Evolutionary conservation across 2,888 invertebrate species (phyloP).

Genomic region (Cryptus viduatorius): DNA sequence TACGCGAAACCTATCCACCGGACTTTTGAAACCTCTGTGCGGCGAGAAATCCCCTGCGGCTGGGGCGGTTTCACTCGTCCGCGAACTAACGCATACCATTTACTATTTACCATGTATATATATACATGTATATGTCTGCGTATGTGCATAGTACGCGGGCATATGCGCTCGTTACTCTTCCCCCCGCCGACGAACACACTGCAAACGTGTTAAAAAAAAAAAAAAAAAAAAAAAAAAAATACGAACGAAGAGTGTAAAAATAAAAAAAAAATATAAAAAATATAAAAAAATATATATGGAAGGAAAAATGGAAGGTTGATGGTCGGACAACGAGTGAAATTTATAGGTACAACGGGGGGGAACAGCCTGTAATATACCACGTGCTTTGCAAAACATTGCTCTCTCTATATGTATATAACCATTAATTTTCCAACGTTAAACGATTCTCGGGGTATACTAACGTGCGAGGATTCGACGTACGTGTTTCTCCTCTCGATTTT

Average conservation of each 20-base stretch:
- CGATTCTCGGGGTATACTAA: constrained; percentile 31
- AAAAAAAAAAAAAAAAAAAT: not conserved
- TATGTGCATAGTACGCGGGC: not conserved
- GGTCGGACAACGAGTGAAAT: constrained; percentile 36
- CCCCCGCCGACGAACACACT: constrained; percentile 4
- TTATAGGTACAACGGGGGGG: constrained; percentile 50
- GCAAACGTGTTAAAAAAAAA: constrained; percentile 3
- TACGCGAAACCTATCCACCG: not conserved
- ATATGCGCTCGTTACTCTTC: constrained; percentile 7
- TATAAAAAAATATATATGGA: constrained; percentile 8
- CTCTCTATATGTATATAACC: constrained; percentile 13
- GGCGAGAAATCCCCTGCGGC: constrained; percentile 17
- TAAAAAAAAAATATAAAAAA: constrained; percentile 9
- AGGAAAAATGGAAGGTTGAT: constrained; percentile 24
- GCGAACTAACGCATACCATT: constrained; percentile 5
- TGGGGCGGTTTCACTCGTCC: not conserved
- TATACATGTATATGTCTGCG: not conserved
- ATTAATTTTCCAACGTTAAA: constrained; percentile 53
- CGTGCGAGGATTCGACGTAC: constrained; percentile 5
- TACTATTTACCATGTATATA: not conserved
- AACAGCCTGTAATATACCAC: constrained; percentile 7
- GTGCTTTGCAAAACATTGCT: constrained; percentile 3
- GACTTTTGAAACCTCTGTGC: not conserved
- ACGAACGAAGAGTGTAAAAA: not conserved
- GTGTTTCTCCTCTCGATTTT: not conserved